A percentile compares a stretch with the other conserved stretches of the same genome.
These are phyloP conservation scores for Elaphurus davidianus DNA, from an alignment of 2,113 vertebrate species.

Conservation along the genomic window DNA sequence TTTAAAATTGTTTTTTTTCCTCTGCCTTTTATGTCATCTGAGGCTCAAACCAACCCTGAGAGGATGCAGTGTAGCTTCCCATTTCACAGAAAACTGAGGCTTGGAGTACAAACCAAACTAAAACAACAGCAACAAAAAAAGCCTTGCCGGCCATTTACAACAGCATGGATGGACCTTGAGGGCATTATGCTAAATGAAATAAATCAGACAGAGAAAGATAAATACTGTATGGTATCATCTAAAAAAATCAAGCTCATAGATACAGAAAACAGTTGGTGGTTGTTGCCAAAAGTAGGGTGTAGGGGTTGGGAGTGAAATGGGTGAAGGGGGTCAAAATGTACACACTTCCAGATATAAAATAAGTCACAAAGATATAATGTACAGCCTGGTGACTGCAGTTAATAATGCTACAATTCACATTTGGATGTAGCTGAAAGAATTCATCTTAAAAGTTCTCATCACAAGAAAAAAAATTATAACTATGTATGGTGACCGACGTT, in stretches of 20 bases:
- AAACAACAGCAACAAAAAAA: not conserved
- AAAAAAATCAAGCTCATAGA: not conserved
- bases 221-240: not conserved
- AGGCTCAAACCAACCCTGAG: not conserved
- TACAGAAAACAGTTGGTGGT: not conserved
- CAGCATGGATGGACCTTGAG: not conserved
- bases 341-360: not conserved
- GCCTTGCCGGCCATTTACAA: not conserved
- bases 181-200: not conserved
- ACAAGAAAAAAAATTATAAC: not conserved
- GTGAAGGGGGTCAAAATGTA: not conserved
- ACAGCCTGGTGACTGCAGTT: not conserved
- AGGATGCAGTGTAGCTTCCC: not conserved
- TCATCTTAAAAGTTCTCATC: not conserved
- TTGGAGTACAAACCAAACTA: not conserved
- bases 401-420: not conserved
- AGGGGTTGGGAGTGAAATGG: not conserved
- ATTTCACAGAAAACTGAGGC: not conserved
- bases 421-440: not conserved
- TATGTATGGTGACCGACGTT: not conserved
- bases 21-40: not conserved
- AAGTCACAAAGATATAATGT: not conserved
- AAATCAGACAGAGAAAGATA: not conserved
- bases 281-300: not conserved
- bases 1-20: not conserved